Conservation (phyloP, 2,113 vertebrate genomes). For the Butorides virescens region DNA sequence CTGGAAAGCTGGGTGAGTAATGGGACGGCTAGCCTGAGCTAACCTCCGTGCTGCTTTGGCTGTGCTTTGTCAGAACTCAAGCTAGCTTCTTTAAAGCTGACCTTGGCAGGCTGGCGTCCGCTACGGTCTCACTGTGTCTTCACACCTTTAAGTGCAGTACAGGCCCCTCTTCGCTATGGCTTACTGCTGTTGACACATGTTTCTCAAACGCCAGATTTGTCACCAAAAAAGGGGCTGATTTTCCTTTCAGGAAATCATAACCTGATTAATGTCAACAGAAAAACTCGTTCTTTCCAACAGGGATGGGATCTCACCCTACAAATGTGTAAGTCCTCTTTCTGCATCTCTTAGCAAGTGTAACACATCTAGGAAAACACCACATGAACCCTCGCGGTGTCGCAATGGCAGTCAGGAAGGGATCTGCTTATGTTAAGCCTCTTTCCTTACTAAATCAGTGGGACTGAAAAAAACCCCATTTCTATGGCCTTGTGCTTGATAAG, state of each 20-base stretch:
- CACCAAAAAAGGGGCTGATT: not conserved
- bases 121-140: not conserved
- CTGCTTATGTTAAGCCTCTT: not conserved
- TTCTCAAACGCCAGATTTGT: not conserved
- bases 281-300: not conserved
- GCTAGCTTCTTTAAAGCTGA: not conserved
- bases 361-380: not conserved
- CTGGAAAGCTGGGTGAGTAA: slow-evolving; percentile 11
- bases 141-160: not conserved
- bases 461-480: not conserved
- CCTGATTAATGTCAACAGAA: not conserved
- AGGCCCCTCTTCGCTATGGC: not conserved
- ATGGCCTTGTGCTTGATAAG: not conserved
- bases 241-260: not conserved
- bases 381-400: not conserved
- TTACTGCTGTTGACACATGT: not conserved
- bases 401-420: not conserved
- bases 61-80: not conserved
- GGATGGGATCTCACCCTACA: not conserved
- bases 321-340: not conserved
- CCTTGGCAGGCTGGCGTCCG: not conserved
- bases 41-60: slow-evolving; percentile 10
- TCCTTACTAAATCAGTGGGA: not conserved
- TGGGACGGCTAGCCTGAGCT: slow-evolving; percentile 5
- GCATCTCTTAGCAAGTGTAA: not conserved